phyloP scores from a whole-genome alignment of 2,888 invertebrate genomes.

The Hoplodrina blanda region DNA sequence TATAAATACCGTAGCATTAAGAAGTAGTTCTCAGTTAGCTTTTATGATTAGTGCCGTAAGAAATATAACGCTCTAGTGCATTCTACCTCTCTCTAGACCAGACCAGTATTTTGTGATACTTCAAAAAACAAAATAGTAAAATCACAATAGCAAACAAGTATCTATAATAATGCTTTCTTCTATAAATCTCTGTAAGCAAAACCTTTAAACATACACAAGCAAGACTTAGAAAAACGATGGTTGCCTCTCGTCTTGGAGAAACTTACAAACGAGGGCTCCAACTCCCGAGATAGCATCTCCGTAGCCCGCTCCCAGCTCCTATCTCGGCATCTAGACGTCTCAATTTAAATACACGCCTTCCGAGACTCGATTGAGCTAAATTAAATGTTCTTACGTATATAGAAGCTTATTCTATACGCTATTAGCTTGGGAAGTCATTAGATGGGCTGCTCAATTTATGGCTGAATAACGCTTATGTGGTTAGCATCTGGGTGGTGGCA shows the following conservation, averaged over 20 bases:
- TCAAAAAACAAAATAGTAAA: not conserved
- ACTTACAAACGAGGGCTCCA: constrained; percentile 69
- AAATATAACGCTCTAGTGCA: constrained; percentile 51
- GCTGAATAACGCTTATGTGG: constrained; percentile 53
- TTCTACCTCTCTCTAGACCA: constrained; percentile 17
- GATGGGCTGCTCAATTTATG: constrained; percentile 58
- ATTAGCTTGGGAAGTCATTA: constrained; percentile 64
- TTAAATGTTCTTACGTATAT: constrained; percentile 67
- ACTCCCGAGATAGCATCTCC: constrained; percentile 77
- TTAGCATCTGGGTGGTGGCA: constrained; percentile 58
- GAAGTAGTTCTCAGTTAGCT: constrained; percentile 41
- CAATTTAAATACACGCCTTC: constrained; percentile 83
- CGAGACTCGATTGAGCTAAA: constrained; percentile 71
- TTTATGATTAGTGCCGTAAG: constrained; percentile 60
- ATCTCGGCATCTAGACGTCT: constrained; percentile 86
- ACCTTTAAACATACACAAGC: constrained; percentile 16
- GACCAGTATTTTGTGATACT: not conserved
- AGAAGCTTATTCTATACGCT: constrained; percentile 62
- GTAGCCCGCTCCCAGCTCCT: constrained; percentile 74
- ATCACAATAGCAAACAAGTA: not conserved
- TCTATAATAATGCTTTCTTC: not conserved
- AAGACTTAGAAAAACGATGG: constrained; percentile 57
- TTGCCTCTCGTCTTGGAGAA: constrained; percentile 62
- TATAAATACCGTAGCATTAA: constrained; percentile 53
- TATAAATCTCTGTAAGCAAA: constrained; percentile 37